Percentiles rank a stretch among this genome's conserved stretches.
These are phyloP conservation scores for Sminthurinus aureus DNA, from an alignment of 2,888 invertebrate genomes.

Conservation along the genomic window DNA sequence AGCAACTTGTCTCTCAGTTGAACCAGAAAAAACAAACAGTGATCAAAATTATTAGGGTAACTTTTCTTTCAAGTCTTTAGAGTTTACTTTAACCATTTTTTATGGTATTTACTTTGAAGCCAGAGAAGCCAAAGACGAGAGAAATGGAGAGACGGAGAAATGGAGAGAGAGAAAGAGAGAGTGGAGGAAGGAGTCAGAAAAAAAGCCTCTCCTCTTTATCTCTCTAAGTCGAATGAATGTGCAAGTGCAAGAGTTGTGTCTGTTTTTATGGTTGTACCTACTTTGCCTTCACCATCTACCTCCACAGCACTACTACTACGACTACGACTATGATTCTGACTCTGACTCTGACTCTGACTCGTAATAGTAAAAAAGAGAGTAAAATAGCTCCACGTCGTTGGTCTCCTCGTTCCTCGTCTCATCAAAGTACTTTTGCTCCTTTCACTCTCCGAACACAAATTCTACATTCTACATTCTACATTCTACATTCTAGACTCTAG, in stretches of 20 bases:
- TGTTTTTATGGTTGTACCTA: background rate
- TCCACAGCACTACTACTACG: no score
- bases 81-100: constrained; percentile 21
- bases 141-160: no score
- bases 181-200: background rate
- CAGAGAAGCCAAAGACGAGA: background rate
- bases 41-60: constrained; percentile 21
- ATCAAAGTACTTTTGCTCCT: background rate
- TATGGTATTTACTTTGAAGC: background rate
- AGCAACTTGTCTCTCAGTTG: background rate
- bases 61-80: constrained; percentile 30
- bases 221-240: background rate
- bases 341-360: background rate
- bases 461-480: background rate
- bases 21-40: constrained; percentile 21
- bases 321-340: background rate
- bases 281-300: background rate
- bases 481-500: background rate
- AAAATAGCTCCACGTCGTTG: background rate
- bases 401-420: background rate
- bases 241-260: background rate
- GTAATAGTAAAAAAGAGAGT: background rate
- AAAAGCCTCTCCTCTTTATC: background rate
- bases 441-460: background rate
- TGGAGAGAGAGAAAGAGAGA: no score